Conservation (phyloP, 2,888 invertebrate genomes). For the Callosobruchus maculatus region DNA sequence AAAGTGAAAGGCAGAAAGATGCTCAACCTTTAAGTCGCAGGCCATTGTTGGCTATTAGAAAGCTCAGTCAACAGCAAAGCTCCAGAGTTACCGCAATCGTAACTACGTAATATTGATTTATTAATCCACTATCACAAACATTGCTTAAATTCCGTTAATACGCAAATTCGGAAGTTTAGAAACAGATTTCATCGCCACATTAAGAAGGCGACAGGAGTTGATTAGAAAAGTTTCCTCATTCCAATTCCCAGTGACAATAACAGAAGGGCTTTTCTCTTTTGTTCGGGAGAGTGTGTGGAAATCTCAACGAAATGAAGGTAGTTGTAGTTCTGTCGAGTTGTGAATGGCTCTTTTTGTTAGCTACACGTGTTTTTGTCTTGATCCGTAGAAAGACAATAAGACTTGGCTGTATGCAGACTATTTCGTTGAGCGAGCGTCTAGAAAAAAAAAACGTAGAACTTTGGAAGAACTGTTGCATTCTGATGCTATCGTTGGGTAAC, state of each 20-base stretch:
- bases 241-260: not conserved
- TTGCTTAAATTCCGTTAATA: not conserved
- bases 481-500: not conserved
- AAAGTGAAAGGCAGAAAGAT: no score
- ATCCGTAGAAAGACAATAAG: not conserved
- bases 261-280: not conserved
- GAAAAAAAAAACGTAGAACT: not conserved
- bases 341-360: not conserved
- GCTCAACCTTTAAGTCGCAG: no score
- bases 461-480: not conserved
- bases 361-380: not conserved
- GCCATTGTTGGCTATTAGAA: no score
- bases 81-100: no score
- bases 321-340: not conserved
- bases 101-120: no score
- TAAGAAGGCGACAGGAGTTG: not conserved
- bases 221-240: not conserved
- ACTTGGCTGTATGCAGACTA: not conserved
- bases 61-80: no score
- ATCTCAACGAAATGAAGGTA: not conserved
- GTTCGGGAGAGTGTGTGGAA: not conserved
- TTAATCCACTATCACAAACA: no score
- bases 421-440: not conserved
- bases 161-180: not conserved
- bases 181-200: not conserved